Evolutionary conservation across 2,888 invertebrate genomes (phyloP).

Genomic region (Auanema sp.): DNA sequence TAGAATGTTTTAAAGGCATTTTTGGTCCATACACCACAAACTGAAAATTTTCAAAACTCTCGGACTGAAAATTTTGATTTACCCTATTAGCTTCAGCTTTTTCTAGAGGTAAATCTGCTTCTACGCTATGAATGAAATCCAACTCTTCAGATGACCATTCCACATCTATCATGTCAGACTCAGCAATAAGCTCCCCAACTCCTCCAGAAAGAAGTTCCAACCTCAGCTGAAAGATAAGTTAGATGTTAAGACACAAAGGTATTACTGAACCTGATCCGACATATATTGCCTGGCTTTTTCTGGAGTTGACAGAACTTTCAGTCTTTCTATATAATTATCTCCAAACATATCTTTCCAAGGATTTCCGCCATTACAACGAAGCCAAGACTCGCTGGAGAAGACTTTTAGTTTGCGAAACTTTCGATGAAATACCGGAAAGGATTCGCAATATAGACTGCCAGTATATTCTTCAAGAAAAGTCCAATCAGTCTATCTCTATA

Average conservation of each 20-base stretch:
- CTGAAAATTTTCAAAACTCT: constrained; percentile 4
- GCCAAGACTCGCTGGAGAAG: not conserved
- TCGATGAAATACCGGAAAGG: not conserved
- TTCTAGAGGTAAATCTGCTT: constrained; percentile 3
- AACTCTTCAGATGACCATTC: constrained; percentile 6
- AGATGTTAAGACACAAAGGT: not conserved
- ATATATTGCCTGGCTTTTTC: not conserved
- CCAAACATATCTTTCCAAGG: constrained; percentile 19
- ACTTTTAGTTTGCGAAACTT: not conserved
- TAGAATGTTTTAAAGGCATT: constrained; percentile 3
- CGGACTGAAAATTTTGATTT: not conserved
- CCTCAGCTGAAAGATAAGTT: not conserved
- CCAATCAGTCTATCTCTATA: constrained; percentile 6
- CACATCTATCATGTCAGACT: not conserved
- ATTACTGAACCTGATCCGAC: not conserved
- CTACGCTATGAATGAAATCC: not conserved
- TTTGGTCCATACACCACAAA: constrained; percentile 2
- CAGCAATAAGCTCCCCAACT: not conserved
- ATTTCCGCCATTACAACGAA: not conserved
- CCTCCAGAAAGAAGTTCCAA: not conserved
- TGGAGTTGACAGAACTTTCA: not conserved
- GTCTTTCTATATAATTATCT: constrained; percentile 14
- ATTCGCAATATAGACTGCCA: constrained; percentile 4
- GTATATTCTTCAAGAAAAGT: constrained; percentile 2
- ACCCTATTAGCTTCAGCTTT: constrained; percentile 5